phyloP scores from a whole-genome alignment of 2,888 invertebrate genomes.

The Cerastoderma edule region DNA sequence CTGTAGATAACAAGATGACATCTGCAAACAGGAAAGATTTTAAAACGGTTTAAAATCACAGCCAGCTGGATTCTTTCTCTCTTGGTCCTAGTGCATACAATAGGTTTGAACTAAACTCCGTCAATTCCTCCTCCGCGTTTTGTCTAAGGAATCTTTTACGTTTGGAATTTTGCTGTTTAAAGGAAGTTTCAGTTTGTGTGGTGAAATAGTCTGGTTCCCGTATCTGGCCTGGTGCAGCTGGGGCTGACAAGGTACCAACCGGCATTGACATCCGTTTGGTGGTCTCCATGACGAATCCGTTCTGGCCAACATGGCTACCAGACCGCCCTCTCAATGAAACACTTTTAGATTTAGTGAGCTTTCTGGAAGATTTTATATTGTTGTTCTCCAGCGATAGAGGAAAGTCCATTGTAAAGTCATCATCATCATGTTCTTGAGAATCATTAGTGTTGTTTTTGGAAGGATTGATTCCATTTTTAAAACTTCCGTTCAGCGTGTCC shows the following conservation, averaged over 20 bases:
- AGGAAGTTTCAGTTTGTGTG: slow-evolving; percentile 18
- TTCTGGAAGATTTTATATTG: slow-evolving; percentile 7
- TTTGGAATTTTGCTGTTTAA: slow-evolving; percentile 40
- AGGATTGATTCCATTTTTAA: slow-evolving; percentile 9
- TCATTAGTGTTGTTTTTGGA: not conserved
- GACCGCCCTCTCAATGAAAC: not conserved
- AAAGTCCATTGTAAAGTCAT: slow-evolving; percentile 4
- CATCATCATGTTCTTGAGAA: slow-evolving; percentile 2
- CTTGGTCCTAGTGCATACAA: not conserved
- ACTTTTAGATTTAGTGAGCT: slow-evolving; percentile 17
- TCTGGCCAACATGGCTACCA: slow-evolving; percentile 26
- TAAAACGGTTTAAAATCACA: too few relatives aligned
- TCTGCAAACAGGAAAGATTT: too few relatives aligned
- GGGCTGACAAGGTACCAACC: slow-evolving; percentile 29
- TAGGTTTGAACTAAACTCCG: slow-evolving; percentile 32
- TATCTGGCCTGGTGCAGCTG: slow-evolving; percentile 52
- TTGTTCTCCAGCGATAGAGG: slow-evolving; percentile 7
- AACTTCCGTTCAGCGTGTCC: not conserved
- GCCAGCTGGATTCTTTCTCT: too few relatives aligned
- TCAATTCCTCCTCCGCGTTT: slow-evolving; percentile 62
- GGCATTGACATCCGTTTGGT: slow-evolving; percentile 10
- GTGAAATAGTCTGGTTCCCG: slow-evolving; percentile 23
- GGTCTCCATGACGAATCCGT: slow-evolving; percentile 37
- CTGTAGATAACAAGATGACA: too few relatives aligned
- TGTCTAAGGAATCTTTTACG: slow-evolving; percentile 60